Evolutionary conservation across 2,113 vertebrate species (phyloP), one percentile per base, ranked within the genome.

Genomic region (Psittacara wagleri): DNA sequence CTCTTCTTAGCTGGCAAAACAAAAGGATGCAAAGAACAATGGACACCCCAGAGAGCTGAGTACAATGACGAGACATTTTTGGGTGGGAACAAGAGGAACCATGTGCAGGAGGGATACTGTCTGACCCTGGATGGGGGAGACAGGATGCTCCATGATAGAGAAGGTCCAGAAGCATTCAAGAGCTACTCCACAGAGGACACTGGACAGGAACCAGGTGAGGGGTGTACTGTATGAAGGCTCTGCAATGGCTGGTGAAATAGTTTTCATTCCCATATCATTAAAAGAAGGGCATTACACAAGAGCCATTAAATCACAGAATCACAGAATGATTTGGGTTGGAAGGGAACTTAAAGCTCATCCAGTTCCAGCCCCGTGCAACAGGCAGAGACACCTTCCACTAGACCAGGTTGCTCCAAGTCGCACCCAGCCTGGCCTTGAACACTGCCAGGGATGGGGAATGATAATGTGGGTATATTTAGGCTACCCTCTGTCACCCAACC

Each of bases 141-240:
- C 13, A 39, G 17, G 29, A 9, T 9, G 46, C 5, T 46, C 54
- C 22, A 1, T 13, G 29, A 24, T 9, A 33, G 28, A 69, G 49
- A 51, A 70, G 19, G 51, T 29, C 22, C 55, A 70, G 37, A 25
- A n/a, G 13, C 0, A 1, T 8, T 57, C 73, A 44, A 68, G 48
- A 68, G 23, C 19, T 41, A 29, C 52, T 79, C 13, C 41, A 10
- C 3, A 16, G 23, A 24, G 11, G 4, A 49, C 3, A 2, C 6
- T 12, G 54, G 31, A 33, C 54, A 64, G 67, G 46, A 68, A 9
- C 4, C 61, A 27, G n/a, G 44, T 1, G 5, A 74, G n/a, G 43
- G 11, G 17, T 20, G 25, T 0, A 1, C 22, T 24, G 14, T 8
- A 4, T 4, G 52, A 41, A 62, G 69, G 29, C 17, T 20, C 16